These are phyloP conservation scores for Cataglyphis livida DNA, from an alignment of 2,888 invertebrate species.

Conservation along the genomic window DNA sequence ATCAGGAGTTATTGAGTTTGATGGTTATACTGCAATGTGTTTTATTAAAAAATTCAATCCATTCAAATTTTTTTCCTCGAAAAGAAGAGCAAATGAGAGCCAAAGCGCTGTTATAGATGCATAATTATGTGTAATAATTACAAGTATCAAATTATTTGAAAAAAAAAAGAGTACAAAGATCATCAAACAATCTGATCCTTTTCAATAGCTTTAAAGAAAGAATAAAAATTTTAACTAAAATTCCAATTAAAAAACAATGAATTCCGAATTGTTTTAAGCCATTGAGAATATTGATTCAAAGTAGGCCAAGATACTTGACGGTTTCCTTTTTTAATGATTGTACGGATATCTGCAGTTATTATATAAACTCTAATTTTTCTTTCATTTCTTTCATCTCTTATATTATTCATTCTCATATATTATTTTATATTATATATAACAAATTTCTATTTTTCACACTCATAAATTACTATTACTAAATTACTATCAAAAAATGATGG, in stretches of 20 bases:
- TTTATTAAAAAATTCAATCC: not conserved
- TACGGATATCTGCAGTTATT: not conserved
- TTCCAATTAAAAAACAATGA: not conserved
- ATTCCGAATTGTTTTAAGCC: conserved; percentile 1
- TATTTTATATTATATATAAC: not conserved
- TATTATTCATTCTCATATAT: too few relatives aligned
- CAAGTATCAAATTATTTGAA: not conserved
- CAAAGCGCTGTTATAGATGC: not conserved
- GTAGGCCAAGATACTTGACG: not conserved
- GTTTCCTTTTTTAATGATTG: not conserved
- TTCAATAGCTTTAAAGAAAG: not conserved
- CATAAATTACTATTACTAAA: not conserved
- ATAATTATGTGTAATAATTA: not conserved
- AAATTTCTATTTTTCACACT: not conserved
- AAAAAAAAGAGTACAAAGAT: not conserved
- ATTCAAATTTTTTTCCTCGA: not conserved
- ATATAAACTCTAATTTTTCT: not conserved
- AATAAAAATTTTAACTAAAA: not conserved
- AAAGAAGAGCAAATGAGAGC: not conserved
- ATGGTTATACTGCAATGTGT: not conserved
- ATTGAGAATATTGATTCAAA: not conserved
- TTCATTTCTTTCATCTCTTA: not conserved
- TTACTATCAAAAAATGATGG: not conserved
- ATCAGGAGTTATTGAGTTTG: not conserved
- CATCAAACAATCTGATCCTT: not conserved